Base-by-base conservation (phyloP, 2,797 vertebrate species). In the Anabas testudineus region DNA sequence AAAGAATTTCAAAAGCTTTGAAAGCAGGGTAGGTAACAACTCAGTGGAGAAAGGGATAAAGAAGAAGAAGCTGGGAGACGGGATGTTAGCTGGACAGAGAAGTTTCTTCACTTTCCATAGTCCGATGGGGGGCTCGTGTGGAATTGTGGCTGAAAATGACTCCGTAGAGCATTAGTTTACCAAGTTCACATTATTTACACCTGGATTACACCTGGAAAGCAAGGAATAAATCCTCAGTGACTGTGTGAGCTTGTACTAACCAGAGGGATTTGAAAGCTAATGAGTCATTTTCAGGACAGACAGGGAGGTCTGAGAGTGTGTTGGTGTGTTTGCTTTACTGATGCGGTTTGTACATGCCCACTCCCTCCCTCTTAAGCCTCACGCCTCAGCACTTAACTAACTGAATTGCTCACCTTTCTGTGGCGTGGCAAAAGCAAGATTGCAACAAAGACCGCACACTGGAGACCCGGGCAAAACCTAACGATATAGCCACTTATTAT, bases 1-100 rank as follows among this genome's bases (percentile, higher is more conserved):
- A 93, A 92, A 90, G 90, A 88, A 75, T 91, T 87, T 84, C 64
- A 77, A 90, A 91, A 84, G 89, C 90, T 91, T 91, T 88, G 87
- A 87, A 90, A 84, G 83, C 65, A 42, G 81, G 72, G 81, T 85
- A 90, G 89, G 89, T 89, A 83, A 89, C 70, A 62, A 79, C 43
- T 80, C 84, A 76, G 78, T 51, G 53, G 74, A 76, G 82, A 80
- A 84, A 53, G 34, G 80, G 81, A 84, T 85, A 68, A 82, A 78
- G 74, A 80, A 28, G 72, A 76, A 64, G 66, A 65, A 59, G 70
- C 66, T 73, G 81, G 57, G 67, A 74, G 62, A 61, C 34, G 67
- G 82, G 76, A 84, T 80, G 82, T 76, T 47, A 55, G 81, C 72
- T 41, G 88, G 90, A 90, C 81, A 21, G 49, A 70, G 81, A 87